Base-by-base conservation (phyloP, 2,888 invertebrate species). In the Leucania comma region DNA sequence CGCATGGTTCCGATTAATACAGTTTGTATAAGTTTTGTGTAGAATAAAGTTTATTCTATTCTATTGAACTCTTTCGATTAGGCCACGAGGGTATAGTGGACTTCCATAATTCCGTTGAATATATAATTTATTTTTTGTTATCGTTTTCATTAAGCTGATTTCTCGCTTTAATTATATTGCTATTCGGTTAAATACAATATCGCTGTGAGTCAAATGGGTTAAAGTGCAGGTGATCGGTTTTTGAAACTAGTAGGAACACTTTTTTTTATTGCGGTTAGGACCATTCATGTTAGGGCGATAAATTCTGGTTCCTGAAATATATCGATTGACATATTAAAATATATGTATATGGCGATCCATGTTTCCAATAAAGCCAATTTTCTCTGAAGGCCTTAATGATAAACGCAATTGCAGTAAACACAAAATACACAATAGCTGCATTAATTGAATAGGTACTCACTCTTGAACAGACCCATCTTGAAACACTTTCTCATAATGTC, bases 381-480 rank as follows among this genome's bases (percentile, higher is more conserved):
- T 8, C 6, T 22, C 29, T n/a, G 9, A 1, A 38, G 22, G n/a
- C 17, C 29, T 48, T 54, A 12, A 1, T 14, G 2, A 38, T 38
- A 12, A 14, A 42, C 5, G 20, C 17, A 69, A 53, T 51, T 24
- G 10, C 2, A 12, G 48, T 26, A 50, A 54, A 68, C 32, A 50
- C 12, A 50, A 54, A 59, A 68, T 22, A 48, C 10, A 38, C 35
- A 58, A 69, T 24, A 42, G 24, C 3, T 35, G 53, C n/a, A 35
- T 50, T 57, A 75, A 62, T 64, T 54, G 20, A 61, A 78, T 86
- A 64, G 42, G 70, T 70, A 95, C 95, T 95, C 87, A 96, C 96
- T 94, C 88, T 95, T 95, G 63, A 95, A 95, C 67, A 96, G 90
- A 72, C 95, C 94, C 94, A 95, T 95, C 89, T 96, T 96, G 89